A percentile compares a stretch with the other conserved stretches of the same genome.
phyloP scores from a whole-genome alignment of 92 coral and sea anemone species.

The Plumapathes pennacea region DNA sequence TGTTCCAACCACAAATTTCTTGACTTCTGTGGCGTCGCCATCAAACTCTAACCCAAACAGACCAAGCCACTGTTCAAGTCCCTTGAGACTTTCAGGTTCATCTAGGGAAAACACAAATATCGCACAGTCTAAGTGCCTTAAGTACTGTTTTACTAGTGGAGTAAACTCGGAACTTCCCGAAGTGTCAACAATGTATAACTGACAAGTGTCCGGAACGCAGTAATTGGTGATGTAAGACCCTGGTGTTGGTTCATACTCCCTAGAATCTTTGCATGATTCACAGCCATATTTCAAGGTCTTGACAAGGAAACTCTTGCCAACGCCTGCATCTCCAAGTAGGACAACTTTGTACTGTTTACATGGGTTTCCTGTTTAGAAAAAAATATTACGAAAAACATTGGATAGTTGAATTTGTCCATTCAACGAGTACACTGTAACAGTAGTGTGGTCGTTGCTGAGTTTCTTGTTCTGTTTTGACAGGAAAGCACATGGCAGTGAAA shows the following conservation, averaged over 20 bases:
- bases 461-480: no score
- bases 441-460: no score
- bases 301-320: conserved; percentile 60
- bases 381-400: no score
- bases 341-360: conserved; percentile 56
- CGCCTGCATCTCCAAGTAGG: conserved; percentile 62
- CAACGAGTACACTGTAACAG: no score
- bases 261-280: conserved; percentile 6
- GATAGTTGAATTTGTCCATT: no score
- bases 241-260: conserved; percentile 46
- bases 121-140: conserved; percentile 47
- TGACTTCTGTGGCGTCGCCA: conserved; percentile 22
- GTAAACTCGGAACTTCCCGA: conserved; percentile 39
- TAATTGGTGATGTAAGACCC: conserved; percentile 38
- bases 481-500: no score
- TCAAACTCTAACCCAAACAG: conserved; percentile 10
- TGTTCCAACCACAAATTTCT: conserved; percentile 63
- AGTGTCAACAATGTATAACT: conserved; percentile 52
- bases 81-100: conserved; percentile 49
- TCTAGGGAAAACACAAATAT: conserved; percentile 62
- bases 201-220: conserved; percentile 32
- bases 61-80: conserved; percentile 47
- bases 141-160: conserved; percentile 28
- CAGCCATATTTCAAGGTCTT: conserved; percentile 17
- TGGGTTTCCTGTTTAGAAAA: no score